Conservation (phyloP, 2,797 vertebrate genomes). For the Cossypha niveicapilla region DNA sequence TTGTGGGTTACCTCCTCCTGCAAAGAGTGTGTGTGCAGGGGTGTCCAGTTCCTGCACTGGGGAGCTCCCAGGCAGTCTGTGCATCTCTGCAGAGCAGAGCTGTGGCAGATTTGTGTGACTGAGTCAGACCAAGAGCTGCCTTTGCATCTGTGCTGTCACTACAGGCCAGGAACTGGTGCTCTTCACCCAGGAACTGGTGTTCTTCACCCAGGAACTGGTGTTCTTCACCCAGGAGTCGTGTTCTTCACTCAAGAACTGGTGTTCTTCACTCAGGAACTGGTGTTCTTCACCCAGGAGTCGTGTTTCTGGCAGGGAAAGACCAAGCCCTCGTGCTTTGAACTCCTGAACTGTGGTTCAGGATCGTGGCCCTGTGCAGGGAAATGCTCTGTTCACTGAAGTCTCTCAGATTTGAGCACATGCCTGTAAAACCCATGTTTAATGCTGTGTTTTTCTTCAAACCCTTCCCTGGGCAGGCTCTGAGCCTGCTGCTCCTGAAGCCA, state of each 20-base stretch:
- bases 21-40: rapidly evolving
- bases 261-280: too few relatives aligned
- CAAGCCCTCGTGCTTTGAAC: rapidly evolving
- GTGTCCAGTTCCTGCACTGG: background rate
- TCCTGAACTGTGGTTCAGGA: background rate
- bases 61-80: background rate
- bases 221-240: too few relatives aligned
- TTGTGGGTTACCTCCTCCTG: background rate
- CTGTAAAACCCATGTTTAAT: background rate
- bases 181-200: too few relatives aligned
- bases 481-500: background rate
- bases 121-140: background rate
- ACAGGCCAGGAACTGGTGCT: too few relatives aligned
- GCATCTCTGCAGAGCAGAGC: background rate
- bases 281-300: background rate
- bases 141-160: background rate
- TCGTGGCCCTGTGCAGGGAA: background rate
- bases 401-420: background rate
- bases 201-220: too few relatives aligned
- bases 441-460: background rate
- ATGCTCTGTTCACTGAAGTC: background rate
- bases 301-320: background rate
- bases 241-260: background rate
- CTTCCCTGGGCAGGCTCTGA: background rate
- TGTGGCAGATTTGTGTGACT: background rate